A percentile compares a stretch with the other conserved stretches of the same genome.
Evolutionary conservation across 2,797 vertebrate species (phyloP).

Genomic region (Sebastes melanostomus): DNA sequence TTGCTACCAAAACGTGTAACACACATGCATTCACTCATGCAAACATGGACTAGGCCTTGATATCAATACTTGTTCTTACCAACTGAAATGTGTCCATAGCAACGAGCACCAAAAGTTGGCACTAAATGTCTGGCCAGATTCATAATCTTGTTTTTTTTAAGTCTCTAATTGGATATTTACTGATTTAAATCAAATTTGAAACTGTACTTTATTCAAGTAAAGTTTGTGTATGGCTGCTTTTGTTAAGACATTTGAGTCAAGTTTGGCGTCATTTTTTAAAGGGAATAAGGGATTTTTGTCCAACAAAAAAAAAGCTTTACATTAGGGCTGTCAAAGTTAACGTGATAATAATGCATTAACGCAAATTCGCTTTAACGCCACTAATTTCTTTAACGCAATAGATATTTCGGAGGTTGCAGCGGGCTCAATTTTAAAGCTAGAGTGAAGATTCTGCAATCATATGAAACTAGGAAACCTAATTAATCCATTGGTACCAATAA

Average conservation of each 20-base stretch:
- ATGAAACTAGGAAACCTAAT: rapidly evolving
- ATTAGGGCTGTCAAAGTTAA: no score
- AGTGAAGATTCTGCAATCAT: no score
- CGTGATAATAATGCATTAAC: no score
- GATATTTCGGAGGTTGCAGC: no score
- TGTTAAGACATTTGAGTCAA: not conserved
- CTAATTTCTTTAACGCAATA: no score
- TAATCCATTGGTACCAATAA: rapidly evolving
- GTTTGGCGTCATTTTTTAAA: not conserved
- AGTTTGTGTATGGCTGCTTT: not conserved
- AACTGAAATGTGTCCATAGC: not conserved
- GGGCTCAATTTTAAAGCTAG: no score
- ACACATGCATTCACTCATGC: not conserved
- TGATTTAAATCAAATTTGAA: not conserved
- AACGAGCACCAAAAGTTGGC: not conserved
- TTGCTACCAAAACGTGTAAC: not conserved
- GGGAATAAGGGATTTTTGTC: not conserved
- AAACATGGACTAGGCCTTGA: not conserved
- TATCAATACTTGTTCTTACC: not conserved
- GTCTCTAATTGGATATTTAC: not conserved
- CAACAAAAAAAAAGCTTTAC: no score
- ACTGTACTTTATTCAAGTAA: not conserved
- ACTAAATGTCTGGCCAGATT: not conserved
- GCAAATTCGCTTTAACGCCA: rapidly evolving
- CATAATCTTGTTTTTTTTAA: not conserved